Conservation (phyloP, 2,797 vertebrate genomes). For the Brachyalestes nurse region DNA sequence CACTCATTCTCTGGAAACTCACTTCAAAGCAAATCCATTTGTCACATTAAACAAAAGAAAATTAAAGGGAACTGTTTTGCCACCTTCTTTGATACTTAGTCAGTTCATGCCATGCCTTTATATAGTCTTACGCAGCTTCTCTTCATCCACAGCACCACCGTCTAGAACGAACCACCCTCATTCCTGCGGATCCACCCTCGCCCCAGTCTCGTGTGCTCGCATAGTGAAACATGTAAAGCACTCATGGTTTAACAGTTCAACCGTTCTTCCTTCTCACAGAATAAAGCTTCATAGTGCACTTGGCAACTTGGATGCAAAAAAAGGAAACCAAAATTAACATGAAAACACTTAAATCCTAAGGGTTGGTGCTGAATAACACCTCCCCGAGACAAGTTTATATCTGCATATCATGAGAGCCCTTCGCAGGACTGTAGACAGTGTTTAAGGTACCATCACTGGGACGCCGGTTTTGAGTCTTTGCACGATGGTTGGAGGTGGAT, state of each 20-base stretch:
- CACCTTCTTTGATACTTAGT: slow-evolving; percentile 36
- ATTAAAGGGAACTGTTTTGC: slow-evolving; percentile 42
- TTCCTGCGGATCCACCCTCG: not conserved
- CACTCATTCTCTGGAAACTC: slow-evolving; percentile 13
- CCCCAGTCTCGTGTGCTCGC: not conserved
- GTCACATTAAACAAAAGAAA: slow-evolving; percentile 42
- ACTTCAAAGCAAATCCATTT: slow-evolving; percentile 36
- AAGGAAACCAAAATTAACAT: slow-evolving; percentile 8
- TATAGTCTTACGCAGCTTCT: slow-evolving; percentile 12
- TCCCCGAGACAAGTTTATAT: slow-evolving; percentile 32
- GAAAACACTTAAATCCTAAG: slow-evolving; percentile 49
- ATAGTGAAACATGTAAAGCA: slow-evolving; percentile 72
- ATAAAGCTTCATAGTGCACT: slow-evolving; percentile 69
- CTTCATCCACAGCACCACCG: slow-evolving; percentile 7
- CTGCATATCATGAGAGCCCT: slow-evolving; percentile 57
- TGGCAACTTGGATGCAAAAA: slow-evolving; percentile 29
- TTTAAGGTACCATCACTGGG: slow-evolving; percentile 34
- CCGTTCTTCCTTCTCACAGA: slow-evolving; percentile 59
- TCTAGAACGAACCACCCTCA: not conserved
- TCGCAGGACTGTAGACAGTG: slow-evolving; percentile 42
- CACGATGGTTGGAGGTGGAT: slow-evolving; percentile 8
- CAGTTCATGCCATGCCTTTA: slow-evolving; percentile 3
- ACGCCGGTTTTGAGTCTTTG: slow-evolving; percentile 13
- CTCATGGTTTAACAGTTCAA: slow-evolving; percentile 72
- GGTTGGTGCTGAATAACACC: slow-evolving; percentile 14